These are phyloP conservation scores for Vanessa atalanta DNA, from an alignment of 1,140 invertebrate genomes.

Conservation along the genomic window DNA sequence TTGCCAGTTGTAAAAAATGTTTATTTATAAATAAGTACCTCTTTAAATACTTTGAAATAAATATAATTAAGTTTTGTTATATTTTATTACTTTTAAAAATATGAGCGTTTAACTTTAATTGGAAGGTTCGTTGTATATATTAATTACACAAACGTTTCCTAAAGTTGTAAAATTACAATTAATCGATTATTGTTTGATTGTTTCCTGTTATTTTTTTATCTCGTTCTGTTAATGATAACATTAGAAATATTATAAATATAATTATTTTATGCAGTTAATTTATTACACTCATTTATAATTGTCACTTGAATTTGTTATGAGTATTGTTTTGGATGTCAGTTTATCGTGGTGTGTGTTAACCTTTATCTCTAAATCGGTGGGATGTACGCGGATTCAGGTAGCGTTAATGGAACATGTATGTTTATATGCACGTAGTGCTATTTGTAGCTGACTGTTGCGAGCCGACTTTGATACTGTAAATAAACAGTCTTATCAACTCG, in stretches of 20 bases:
- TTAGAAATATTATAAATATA: neutral
- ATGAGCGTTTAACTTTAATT: neutral
- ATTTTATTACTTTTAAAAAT: neutral
- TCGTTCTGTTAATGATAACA: neutral
- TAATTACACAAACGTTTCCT: slow-evolving; percentile 7
- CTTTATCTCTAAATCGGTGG: slow-evolving; percentile 47
- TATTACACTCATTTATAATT: slow-evolving; percentile 2
- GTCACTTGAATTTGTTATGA: neutral
- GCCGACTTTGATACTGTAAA: neutral
- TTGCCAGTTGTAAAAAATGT: too few relatives aligned
- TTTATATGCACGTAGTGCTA: slow-evolving; percentile 7
- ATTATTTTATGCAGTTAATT: slow-evolving; percentile 1
- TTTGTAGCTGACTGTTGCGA: slow-evolving; percentile 19
- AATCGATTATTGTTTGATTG: neutral
- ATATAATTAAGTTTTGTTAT: too few relatives aligned
- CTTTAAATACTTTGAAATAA: too few relatives aligned
- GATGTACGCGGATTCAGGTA: slow-evolving; percentile 58
- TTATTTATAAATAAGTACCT: too few relatives aligned
- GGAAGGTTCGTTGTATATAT: slow-evolving; percentile 4
- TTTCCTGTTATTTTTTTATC: slow-evolving; percentile 10
- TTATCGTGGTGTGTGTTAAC: slow-evolving; percentile 3
- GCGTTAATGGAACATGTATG: slow-evolving; percentile 6
- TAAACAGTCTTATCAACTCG: neutral
- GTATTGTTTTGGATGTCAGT: neutral
- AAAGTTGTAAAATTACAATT: slow-evolving; percentile 12